Conservation (phyloP, 1,140 invertebrate species). For the Drosophila sturtevanti region DNA sequence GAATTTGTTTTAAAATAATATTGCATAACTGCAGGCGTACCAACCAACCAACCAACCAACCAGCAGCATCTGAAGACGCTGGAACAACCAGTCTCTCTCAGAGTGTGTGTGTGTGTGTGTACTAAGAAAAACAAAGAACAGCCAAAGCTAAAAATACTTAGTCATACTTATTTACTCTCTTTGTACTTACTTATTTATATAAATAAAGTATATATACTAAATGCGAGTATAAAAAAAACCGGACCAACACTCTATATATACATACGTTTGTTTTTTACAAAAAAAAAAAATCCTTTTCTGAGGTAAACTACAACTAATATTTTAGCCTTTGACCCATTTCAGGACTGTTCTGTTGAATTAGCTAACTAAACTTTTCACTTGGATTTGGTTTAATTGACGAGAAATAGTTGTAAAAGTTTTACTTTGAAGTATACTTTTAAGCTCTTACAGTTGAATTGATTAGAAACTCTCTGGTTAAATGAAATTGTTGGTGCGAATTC, state of each 20-base stretch:
- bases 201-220: too few relatives aligned
- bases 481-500: not conserved
- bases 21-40: constrained; percentile 65
- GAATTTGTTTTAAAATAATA: constrained; percentile 75
- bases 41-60: too few relatives aligned
- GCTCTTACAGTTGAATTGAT: not conserved
- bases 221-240: too few relatives aligned
- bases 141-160: not conserved
- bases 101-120: not conserved
- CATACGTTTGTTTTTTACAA: not conserved
- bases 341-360: not conserved
- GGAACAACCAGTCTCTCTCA: not conserved
- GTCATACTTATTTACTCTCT: not conserved
- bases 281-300: not conserved
- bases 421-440: not conserved
- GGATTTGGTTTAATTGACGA: constrained; percentile 4
- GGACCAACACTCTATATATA: not conserved
- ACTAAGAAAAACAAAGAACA: not conserved
- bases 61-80: not conserved
- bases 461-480: not conserved
- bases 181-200: not conserved
- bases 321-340: constrained; percentile 3
- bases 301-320: not conserved
- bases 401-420: not conserved
- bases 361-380: not conserved